Conservation (phyloP, 2,797 vertebrate species). For the Bufotes viridis region DNA sequence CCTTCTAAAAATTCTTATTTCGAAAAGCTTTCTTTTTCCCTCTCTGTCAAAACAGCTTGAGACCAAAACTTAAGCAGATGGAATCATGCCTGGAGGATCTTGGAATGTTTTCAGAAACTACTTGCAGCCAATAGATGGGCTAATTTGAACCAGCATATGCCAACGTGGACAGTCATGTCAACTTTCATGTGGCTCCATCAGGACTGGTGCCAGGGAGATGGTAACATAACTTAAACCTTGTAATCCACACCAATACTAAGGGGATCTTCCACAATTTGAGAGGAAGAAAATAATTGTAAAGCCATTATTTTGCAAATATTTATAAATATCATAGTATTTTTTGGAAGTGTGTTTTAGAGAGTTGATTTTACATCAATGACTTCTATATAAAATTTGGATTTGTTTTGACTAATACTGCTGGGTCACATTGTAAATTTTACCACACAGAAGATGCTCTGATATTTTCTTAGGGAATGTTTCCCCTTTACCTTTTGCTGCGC, state of each 20-base stretch:
- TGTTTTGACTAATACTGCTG: not conserved
- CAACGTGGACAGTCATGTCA: conserved; percentile 78
- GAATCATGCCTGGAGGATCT: conserved; percentile 77
- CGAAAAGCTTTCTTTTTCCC: conserved; percentile 32
- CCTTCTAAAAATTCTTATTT: conserved; percentile 53
- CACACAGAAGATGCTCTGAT: not conserved
- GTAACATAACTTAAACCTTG: conserved; percentile 47
- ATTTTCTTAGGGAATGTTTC: not conserved
- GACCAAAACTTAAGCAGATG: conserved; percentile 81
- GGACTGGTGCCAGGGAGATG: conserved; percentile 69
- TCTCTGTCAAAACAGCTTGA: conserved; percentile 72
- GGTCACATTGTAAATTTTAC: not conserved
- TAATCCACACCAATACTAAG: conserved; percentile 20
- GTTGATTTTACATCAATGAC: not conserved
- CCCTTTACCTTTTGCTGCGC: not conserved
- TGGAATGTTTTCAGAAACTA: conserved; percentile 75
- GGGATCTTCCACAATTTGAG: not conserved
- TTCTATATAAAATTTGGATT: not conserved
- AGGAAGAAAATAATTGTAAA: conserved; percentile 18
- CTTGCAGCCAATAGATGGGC: conserved; percentile 76
- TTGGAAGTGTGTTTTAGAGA: not conserved
- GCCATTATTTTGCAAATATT: conserved; percentile 24
- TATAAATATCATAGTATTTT: conserved; percentile 16
- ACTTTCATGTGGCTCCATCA: conserved; percentile 73
- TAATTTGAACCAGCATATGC: conserved; percentile 76